Evolutionary conservation across 2,113 vertebrate species (phyloP), one percentile per base, ranked within the genome.

Genomic region (Ciconia stormi): DNA sequence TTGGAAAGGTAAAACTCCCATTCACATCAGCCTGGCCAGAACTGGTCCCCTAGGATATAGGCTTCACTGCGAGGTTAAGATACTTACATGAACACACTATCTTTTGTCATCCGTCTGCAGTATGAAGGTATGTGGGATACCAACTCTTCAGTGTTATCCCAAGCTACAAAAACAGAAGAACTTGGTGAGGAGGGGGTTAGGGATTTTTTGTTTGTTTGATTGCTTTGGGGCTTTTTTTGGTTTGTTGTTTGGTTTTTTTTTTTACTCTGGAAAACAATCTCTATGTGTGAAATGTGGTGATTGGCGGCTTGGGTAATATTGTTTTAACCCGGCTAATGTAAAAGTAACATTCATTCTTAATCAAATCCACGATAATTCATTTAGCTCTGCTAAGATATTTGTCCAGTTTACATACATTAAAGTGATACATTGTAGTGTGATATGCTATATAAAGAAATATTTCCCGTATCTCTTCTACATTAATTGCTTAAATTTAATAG

Each of bases 401-500:
- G 30, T 29, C 50, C 40, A 10, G 73, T 87, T 87, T 95, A 32
- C 49, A 52, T 27, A 63, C 11, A 47, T 44, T 81, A 52, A 8
- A 89, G 30, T 81, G 71, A 81, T 34, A 50, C 0, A 6, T 14
- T 87, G 65, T 16, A 26, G 40, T 21, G 44, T 47, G 56, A 89
- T 82, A 52, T 29, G 27, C 46, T 84, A 47, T 32, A 42, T 53
- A 69, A 87, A 80, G 46, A 86, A 94, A 72, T 79, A 62, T 50
- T 84, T 91, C 25, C 11, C 16, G 1, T 89, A 63, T 91, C 29
- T 89, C 73, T 76, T 87, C 65, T 46, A 89, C 86, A 97, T 93
- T 94, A 97, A 97, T 89, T 92, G 59, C 87, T 72, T 82, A 59
- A 67, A 89, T 92, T 59, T 82, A 91, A 84, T 74, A 81, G 26